Percentiles rank a stretch among this genome's conserved stretches.
Conservation (phyloP, 2,888 invertebrate species). For the Microplitis deprimator region DNA sequence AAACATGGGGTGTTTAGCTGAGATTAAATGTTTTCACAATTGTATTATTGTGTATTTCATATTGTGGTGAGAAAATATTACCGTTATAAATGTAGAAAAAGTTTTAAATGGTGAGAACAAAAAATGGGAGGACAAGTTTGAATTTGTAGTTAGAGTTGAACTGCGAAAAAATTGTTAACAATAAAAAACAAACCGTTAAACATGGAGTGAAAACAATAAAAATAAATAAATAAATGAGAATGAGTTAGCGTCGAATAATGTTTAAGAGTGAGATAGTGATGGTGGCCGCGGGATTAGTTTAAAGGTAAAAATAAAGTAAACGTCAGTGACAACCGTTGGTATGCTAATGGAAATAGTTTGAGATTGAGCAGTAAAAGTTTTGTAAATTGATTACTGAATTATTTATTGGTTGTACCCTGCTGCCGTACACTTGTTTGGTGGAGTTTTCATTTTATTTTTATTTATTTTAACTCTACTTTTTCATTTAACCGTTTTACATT, state of each 20-base stretch:
- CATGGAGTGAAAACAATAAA: background rate
- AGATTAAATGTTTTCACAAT: background rate
- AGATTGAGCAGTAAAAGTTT: conserved; percentile 54
- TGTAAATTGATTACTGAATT: conserved; percentile 65
- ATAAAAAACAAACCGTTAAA: background rate
- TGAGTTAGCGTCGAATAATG: background rate
- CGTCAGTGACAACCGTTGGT: conserved; percentile 50
- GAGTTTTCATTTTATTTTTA: background rate
- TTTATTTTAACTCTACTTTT: background rate
- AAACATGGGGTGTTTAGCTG: background rate
- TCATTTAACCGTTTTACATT: background rate
- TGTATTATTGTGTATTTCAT: background rate
- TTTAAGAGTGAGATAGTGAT: background rate
- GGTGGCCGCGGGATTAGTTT: background rate
- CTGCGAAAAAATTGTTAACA: conserved; percentile 1
- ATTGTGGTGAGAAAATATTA: conserved; percentile 31
- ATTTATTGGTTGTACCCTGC: conserved; percentile 55
- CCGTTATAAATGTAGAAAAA: conserved; percentile 56
- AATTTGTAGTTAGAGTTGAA: background rate
- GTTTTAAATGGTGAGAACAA: conserved; percentile 33
- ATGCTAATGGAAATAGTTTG: conserved; percentile 60
- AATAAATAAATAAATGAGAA: conserved; percentile 5
- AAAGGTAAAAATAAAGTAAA: conserved; percentile 58
- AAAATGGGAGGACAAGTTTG: conserved; percentile 7
- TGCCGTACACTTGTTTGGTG: background rate